Evolutionary conservation across 1,140 invertebrate species (phyloP), one percentile per base, ranked within the genome.

Genomic region (Drosophila insularis): DNA sequence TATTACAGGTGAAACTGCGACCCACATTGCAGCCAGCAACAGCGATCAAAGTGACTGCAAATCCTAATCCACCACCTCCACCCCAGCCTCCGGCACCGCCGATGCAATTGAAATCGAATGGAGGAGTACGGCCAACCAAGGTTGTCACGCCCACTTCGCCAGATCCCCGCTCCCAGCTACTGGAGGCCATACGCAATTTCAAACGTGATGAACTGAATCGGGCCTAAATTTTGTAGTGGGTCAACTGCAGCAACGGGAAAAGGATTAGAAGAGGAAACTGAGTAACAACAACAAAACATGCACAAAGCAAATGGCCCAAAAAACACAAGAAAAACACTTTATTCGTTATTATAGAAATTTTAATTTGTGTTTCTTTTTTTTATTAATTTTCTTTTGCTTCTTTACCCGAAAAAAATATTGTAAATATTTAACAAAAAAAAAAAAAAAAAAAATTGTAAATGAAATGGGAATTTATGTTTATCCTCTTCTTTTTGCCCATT

Each of bases 101-200:
- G 0, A 84, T 93, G 64, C 93, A 93, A 10, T 14, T 74, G 1
- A 87, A 87, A 8, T 56, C 63, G 92, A 81, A 54, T 63, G 80
- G 27, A 10, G 90, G 68, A 14, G 37, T 50, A 55, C 56, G 63
- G 40, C 8, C 43, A 50, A n/a, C 65, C 76, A 37, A 32, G 40
- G 67, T 89, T 78, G 2, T 90, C 13, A 89, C 80, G 71, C 76
- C 80, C 32, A 71, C 65, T 10, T 23, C 64, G 37, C 54, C 80
- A 5, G 95, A 96, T 89, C 93, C 94, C 1, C 93, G 95, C 43
- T 94, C 95, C 66, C 93, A 94, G 74, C 90, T 97, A 6, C 90
- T 97, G 76, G 93, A 94, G n/a, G 95, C 95, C 7, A 97, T 97
- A 70, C 92, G 95, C 71, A 94, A 93, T 79, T 96, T 96, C 6